Evolutionary conservation across 2,888 invertebrate genomes (phyloP).

Genomic region (Dichetophora obliterata): DNA sequence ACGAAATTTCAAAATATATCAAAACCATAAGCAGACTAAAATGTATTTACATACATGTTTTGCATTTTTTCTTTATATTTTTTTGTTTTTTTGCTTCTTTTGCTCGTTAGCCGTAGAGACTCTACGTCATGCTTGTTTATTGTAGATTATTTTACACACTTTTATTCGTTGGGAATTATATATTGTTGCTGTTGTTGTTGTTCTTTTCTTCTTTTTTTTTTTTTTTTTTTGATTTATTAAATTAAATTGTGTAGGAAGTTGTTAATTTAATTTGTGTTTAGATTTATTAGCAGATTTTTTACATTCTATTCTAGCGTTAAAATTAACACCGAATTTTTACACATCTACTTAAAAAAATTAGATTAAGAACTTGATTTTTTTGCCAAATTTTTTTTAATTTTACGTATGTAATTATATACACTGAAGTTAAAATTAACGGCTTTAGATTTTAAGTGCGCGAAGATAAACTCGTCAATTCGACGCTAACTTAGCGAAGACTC

Average conservation of each 20-base stretch:
- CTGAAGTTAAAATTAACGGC: too few relatives aligned
- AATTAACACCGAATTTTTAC: constrained; percentile 8
- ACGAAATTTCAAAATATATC: too few relatives aligned
- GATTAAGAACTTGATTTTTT: background rate
- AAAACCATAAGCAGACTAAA: too few relatives aligned
- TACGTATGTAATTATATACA: too few relatives aligned
- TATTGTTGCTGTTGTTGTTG: background rate
- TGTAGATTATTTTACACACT: background rate
- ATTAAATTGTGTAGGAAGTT: background rate
- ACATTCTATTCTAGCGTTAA: background rate
- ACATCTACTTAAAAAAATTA: background rate
- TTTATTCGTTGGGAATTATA: background rate
- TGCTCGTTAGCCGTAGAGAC: background rate
- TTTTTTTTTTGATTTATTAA: too few relatives aligned
- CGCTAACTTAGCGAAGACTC: too few relatives aligned
- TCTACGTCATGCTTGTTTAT: background rate
- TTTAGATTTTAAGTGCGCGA: too few relatives aligned
- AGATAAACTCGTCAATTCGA: too few relatives aligned
- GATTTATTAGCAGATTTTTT: constrained; percentile 11
- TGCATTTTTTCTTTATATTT: too few relatives aligned
- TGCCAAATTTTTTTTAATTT: background rate
- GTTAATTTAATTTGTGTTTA: constrained; percentile 4
- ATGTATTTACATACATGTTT: too few relatives aligned
- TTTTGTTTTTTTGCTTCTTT: too few relatives aligned
- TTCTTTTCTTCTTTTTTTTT: background rate